Evolutionary conservation across 2,113 vertebrate genomes (phyloP), one percentile per base, ranked within the genome.

Genomic region (Seriola aureovittata): DNA sequence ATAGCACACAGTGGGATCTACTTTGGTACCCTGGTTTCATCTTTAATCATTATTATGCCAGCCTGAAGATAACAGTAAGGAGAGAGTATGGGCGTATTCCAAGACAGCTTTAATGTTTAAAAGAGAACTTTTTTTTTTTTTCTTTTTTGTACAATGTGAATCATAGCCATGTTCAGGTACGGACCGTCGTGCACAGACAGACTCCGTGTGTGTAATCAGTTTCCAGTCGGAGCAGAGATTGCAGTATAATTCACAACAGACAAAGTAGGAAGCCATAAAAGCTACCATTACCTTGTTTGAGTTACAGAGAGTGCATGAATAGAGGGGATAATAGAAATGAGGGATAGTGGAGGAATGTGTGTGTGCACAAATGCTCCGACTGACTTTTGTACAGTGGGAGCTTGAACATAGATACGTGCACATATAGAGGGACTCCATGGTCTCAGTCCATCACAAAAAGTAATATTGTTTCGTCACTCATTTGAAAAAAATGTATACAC

Each of bases 21-120:
- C 80, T 75, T 57, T 55, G 63, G 29, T 60, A 12, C 57, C 36
- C 42, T 54, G 3, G 57, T 77, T 29, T 80, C 77, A 34, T 80
- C 72, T 85, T 82, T 80, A 87, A 80, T 88, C 73, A 83, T 72
- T 36, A 84, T 88, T 85, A 77, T 58, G 16, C 57, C 59, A 69
- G 75, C 29, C 78, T 62, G 36, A 63, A 86, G 65, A 66, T 21
- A 11, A 60, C 21, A 83, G 34, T 42, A 80, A n/a, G 8, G 65
- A 50, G 44, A 66, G 55, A 23, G 36, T 23, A 71, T 44, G 82
- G 50, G 21, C 19, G 13, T 34, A 57, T 79, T 81, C 60, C 29
- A 21, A 77, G 46, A 77, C 3, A 1, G 32, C 29, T 70, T 75
- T 13, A 80, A 64, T 72, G 34, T 74, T 59, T 58, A 44, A 68